Evolutionary conservation across 2,113 vertebrate species (phyloP).

Genomic region (Zootoca vivipara): DNA sequence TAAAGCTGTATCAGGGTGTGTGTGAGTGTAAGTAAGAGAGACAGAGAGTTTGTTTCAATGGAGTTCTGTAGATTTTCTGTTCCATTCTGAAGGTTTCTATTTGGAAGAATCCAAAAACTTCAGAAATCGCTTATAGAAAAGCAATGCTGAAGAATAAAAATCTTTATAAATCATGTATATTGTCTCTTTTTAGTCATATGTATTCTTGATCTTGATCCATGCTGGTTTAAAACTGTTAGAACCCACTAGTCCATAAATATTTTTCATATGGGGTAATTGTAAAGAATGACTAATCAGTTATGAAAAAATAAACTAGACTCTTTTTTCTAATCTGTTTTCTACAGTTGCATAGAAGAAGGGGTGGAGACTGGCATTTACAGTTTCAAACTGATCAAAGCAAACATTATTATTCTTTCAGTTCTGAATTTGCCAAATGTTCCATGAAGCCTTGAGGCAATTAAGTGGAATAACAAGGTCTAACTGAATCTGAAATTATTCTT

Average conservation of each 20-base stretch:
- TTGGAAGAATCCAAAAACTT: conserved; percentile 6
- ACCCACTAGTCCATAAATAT: conserved; percentile 58
- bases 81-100: background rate
- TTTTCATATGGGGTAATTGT: conserved; percentile 5
- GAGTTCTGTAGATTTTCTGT: background rate
- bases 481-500: conserved; percentile 41
- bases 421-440: conserved; percentile 10
- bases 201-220: background rate
- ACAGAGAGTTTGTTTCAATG: background rate
- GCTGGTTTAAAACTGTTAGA: conserved; percentile 46
- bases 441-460: conserved; percentile 8
- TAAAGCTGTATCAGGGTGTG: background rate
- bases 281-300: conserved; percentile 34
- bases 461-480: background rate
- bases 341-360: background rate
- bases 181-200: background rate
- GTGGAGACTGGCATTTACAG: background rate
- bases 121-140: conserved; percentile 7
- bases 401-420: background rate
- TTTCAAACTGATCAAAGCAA: conserved; percentile 38
- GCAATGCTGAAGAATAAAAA: conserved; percentile 28
- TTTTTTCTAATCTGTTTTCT: conserved; percentile 24
- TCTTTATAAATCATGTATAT: background rate
- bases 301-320: conserved; percentile 10
- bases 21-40: background rate